Evolutionary conservation across 2,888 invertebrate species (phyloP).

Genomic region (Diabrotica balteata): DNA sequence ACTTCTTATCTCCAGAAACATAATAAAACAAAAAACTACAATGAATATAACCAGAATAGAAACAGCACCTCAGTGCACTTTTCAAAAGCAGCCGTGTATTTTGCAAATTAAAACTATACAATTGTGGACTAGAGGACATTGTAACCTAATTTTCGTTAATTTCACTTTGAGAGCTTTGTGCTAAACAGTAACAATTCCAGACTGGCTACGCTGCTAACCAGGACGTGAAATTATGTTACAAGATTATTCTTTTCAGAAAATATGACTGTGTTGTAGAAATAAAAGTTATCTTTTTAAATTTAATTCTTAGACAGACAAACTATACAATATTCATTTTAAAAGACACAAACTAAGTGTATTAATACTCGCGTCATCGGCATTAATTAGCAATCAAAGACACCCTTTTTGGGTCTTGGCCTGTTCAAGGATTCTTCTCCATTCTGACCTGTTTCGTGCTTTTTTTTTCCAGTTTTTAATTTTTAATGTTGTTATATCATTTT

Average conservation of each 20-base stretch:
- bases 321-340: too few species aligned
- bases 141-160: constrained; percentile 30
- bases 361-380: too few species aligned
- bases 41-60: constrained; percentile 4
- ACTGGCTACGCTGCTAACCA: constrained; percentile 11
- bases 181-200: constrained; percentile 18
- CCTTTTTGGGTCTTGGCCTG: too few species aligned
- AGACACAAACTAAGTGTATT: too few species aligned
- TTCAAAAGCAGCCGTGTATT: constrained; percentile 17
- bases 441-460: too few species aligned
- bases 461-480: too few species aligned
- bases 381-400: too few species aligned
- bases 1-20: background rate
- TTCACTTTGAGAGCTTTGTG: constrained; percentile 21
- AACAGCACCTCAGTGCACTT: background rate
- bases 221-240: constrained; percentile 14
- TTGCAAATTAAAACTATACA: constrained; percentile 24
- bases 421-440: too few species aligned
- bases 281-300: too few species aligned
- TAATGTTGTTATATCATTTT: too few species aligned
- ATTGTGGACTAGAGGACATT: constrained; percentile 14
- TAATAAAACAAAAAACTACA: background rate
- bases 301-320: too few species aligned
- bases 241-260: background rate
- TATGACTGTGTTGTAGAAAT: too few species aligned